These are phyloP conservation scores for Cryptops parisi DNA, from an alignment of 2,888 invertebrate genomes.

Conservation along the genomic window DNA sequence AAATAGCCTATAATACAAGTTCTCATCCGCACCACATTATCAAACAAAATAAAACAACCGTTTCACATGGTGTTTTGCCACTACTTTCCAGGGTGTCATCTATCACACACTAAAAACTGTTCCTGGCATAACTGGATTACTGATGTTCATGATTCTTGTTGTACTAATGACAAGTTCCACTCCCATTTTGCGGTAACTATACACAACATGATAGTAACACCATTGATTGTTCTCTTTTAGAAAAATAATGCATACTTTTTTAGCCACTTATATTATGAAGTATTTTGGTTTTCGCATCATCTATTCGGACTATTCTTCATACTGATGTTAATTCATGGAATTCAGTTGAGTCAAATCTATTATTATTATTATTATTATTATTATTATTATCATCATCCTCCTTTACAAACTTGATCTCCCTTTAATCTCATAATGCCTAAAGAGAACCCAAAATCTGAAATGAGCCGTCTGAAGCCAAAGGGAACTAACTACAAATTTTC, in stretches of 20 bases:
- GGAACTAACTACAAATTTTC: too few species aligned
- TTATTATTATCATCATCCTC: too few species aligned
- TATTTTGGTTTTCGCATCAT: conserved; percentile 8
- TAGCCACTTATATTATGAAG: conserved; percentile 1
- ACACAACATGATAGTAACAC: not conserved
- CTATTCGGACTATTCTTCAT: conserved; percentile 1
- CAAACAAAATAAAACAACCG: not conserved
- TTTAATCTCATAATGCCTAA: too few species aligned
- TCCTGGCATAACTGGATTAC: conserved; percentile 4
- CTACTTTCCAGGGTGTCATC: not conserved
- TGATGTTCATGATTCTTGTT: not conserved
- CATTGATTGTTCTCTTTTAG: not conserved
- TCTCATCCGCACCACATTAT: too few species aligned
- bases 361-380: not conserved
- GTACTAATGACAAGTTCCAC: not conserved
- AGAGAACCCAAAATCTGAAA: too few species aligned
- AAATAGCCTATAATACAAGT: too few species aligned
- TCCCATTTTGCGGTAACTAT: not conserved
- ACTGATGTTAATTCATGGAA: conserved; percentile 1
- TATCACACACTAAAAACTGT: conserved; percentile 8
- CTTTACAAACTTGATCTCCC: too few species aligned
- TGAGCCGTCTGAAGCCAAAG: too few species aligned
- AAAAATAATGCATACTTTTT: not conserved
- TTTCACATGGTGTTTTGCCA: not conserved
- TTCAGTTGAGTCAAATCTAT: not conserved